Evolutionary conservation across 2,888 invertebrate species (phyloP).

Genomic region (Cephus pygmeus): DNA sequence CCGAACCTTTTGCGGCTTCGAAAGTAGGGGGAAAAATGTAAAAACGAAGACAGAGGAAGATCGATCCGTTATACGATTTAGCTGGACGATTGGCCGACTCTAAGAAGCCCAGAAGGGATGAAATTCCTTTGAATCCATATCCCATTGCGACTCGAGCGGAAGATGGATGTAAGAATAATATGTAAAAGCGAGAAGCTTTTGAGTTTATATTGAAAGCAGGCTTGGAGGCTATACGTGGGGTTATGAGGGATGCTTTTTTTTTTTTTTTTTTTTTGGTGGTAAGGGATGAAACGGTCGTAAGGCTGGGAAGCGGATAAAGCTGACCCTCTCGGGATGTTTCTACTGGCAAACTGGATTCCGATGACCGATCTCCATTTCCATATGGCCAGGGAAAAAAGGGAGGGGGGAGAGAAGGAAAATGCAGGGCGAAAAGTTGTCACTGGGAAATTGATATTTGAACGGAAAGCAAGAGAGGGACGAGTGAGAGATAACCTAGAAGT

Average conservation of each 20-base stretch:
- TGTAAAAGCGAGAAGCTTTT: conserved; percentile 53
- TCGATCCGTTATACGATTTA: not conserved
- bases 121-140: conserved; percentile 27
- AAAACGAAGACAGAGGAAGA: conserved; percentile 43
- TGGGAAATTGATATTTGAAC: conserved; percentile 60
- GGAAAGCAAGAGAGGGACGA: conserved; percentile 25
- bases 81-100: not conserved
- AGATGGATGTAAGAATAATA: conserved; percentile 55
- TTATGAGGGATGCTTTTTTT: conserved; percentile 9
- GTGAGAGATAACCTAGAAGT: conserved; percentile 2
- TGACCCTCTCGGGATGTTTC: conserved; percentile 62
- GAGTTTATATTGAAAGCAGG: conserved; percentile 36
- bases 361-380: conserved; percentile 63
- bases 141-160: conserved; percentile 19
- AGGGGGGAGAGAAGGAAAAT: conserved; percentile 25
- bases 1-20: not conserved
- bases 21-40: not conserved
- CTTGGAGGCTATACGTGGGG: conserved; percentile 26
- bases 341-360: conserved; percentile 62
- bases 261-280: not conserved
- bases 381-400: conserved; percentile 43
- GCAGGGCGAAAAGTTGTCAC: conserved; percentile 52
- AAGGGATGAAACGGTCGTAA: conserved; percentile 16
- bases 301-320: conserved; percentile 25
- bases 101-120: conserved; percentile 8